Percentiles rank a stretch among this genome's conserved stretches.
phyloP scores from a whole-genome alignment of 2,113 vertebrate species.

The Rhinopomastus cyanomelas region DNA sequence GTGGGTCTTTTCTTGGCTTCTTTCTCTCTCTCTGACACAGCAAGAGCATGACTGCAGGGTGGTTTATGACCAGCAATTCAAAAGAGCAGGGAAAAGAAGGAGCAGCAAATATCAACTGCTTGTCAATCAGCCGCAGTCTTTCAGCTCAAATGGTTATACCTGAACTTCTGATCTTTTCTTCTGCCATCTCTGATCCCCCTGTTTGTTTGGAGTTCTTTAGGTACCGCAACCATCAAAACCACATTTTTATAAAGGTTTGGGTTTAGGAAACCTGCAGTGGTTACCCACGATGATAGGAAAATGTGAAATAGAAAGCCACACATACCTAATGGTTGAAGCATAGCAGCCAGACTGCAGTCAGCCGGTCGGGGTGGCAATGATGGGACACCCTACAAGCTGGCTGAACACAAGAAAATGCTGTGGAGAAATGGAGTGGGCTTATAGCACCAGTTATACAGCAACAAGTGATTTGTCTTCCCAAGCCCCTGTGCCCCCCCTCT shows the following conservation, averaged over 20 bases:
- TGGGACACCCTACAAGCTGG: background rate
- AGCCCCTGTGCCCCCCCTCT: background rate
- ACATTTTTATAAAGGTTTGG: background rate
- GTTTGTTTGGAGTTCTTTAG: constrained; percentile 56
- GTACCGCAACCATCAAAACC: background rate
- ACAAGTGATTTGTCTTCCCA: constrained; percentile 23
- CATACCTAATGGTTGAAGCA: background rate
- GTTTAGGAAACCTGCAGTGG: background rate
- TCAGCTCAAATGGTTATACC: constrained; percentile 45
- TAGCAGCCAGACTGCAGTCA: background rate
- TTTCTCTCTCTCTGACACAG: constrained; percentile 40
- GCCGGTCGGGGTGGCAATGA: background rate
- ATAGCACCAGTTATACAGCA: background rate
- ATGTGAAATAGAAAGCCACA: background rate
- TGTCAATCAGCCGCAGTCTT: constrained; percentile 55
- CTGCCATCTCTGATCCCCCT: constrained; percentile 11
- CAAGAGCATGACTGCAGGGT: constrained; percentile 25
- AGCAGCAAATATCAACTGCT: constrained; percentile 63
- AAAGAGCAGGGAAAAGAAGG: constrained; percentile 40
- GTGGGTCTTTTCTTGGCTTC: constrained; percentile 40
- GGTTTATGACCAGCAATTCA: constrained; percentile 63
- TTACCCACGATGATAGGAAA: background rate
- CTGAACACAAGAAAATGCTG: background rate
- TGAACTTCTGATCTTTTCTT: constrained; percentile 49
- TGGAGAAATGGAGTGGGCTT: background rate